Percentiles rank a stretch among this genome's conserved stretches.
Conservation (phyloP, 1,140 invertebrate species). For the Brachionus koreanus region DNA sequence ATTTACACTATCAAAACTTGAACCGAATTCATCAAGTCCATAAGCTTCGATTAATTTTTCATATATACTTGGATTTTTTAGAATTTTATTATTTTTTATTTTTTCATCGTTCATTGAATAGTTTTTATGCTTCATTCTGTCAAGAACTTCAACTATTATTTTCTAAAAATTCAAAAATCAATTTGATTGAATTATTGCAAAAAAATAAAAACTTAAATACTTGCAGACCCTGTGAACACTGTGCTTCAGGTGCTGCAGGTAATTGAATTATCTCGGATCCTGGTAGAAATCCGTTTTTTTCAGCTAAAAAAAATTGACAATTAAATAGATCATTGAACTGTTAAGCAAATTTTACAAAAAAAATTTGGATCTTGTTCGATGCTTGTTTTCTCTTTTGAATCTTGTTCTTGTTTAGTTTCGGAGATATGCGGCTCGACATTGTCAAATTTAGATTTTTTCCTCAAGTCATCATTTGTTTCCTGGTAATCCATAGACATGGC, state of each 20-base stretch:
- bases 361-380: not conserved
- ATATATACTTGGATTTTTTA: constrained; percentile 40
- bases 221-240: constrained; percentile 35
- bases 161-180: constrained; percentile 10
- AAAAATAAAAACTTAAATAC: not conserved
- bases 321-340: too few relatives aligned
- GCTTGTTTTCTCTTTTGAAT: not conserved
- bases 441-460: not conserved
- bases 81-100: constrained; percentile 29
- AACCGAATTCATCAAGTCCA: constrained; percentile 36
- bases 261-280: constrained; percentile 29
- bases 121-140: constrained; percentile 24
- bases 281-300: constrained; percentile 39
- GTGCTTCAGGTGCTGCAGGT: not conserved
- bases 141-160: constrained; percentile 37
- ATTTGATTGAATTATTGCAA: not conserved
- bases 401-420: not conserved
- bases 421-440: not conserved
- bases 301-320: not conserved
- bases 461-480: not conserved
- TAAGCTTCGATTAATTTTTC: constrained; percentile 40
- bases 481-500: constrained; percentile 11
- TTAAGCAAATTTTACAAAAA: not conserved
- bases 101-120: constrained; percentile 35
- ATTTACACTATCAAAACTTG: constrained; percentile 31